phyloP scores from a whole-genome alignment of 1,140 invertebrate species.

The Chironomus striatipennis region DNA sequence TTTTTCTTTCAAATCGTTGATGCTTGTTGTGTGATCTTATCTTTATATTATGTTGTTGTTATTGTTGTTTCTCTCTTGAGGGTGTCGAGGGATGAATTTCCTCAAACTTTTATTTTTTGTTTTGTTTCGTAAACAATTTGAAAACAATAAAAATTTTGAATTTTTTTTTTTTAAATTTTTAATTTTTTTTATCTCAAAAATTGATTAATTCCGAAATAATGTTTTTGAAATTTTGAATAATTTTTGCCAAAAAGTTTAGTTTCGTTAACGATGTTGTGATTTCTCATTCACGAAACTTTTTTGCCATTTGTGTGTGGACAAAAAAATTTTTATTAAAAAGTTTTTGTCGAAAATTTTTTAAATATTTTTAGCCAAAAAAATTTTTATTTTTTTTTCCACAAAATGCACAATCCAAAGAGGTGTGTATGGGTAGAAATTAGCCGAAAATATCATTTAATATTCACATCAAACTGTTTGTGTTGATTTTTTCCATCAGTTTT shows the following conservation, averaged over 20 bases:
- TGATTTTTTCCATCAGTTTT: neutral
- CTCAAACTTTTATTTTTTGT: neutral
- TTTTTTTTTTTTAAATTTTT: too few species aligned
- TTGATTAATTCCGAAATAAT: constrained; percentile 21
- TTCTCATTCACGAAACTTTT: constrained; percentile 19
- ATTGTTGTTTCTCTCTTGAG: neutral
- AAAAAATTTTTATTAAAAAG: neutral
- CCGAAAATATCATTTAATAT: neutral
- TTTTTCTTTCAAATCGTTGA: too few species aligned
- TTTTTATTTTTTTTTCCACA: too few species aligned
- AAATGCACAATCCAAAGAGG: too few species aligned
- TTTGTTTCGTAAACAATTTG: neutral
- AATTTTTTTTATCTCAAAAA: constrained; percentile 10
- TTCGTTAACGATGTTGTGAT: constrained; percentile 4
- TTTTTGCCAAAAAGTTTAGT: constrained; percentile 19
- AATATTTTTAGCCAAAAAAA: neutral
- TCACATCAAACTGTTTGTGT: neutral
- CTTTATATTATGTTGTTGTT: too few species aligned
- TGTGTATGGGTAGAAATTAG: too few species aligned
- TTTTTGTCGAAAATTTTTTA: neutral
- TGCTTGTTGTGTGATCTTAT: too few species aligned
- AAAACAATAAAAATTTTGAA: neutral
- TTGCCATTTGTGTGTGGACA: neutral
- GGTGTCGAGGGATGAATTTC: neutral
- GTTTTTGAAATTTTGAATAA: constrained; percentile 23